These are phyloP conservation scores for Proterorhinus semilunaris DNA, from an alignment of 2,113 vertebrate genomes.

Conservation along the genomic window DNA sequence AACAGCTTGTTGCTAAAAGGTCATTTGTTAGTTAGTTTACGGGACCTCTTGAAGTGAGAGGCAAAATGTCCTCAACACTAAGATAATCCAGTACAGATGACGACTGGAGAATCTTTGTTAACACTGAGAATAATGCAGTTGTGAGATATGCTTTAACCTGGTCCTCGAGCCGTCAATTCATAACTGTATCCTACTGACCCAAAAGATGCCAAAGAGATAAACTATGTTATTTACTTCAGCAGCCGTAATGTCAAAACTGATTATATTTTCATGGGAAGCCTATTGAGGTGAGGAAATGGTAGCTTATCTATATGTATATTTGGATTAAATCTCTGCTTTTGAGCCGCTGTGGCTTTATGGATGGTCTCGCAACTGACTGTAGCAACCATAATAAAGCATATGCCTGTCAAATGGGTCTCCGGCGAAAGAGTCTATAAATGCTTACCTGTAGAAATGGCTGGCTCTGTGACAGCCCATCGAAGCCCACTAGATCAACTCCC, in stretches of 20 bases:
- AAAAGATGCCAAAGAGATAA: not conserved
- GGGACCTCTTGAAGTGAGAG: too few relatives aligned
- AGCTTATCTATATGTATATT: not conserved
- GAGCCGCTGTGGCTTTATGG: not conserved
- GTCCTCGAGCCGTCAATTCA: too few relatives aligned
- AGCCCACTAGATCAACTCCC: constrained; percentile 37
- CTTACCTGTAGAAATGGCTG: constrained; percentile 35
- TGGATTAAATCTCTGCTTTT: not conserved
- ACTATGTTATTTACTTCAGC: not conserved
- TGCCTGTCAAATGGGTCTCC: constrained; percentile 37
- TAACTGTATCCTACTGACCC: too few relatives aligned
- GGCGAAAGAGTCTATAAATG: constrained; percentile 43
- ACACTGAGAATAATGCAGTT: too few relatives aligned
- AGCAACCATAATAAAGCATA: constrained; percentile 33
- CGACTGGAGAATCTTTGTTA: too few relatives aligned
- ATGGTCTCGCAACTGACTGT: constrained; percentile 14
- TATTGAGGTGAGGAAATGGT: not conserved
- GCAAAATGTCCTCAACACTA: too few relatives aligned
- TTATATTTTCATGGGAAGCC: not conserved
- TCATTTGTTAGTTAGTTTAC: too few relatives aligned
- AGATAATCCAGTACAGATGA: too few relatives aligned
- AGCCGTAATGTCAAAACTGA: not conserved
- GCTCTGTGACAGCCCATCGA: constrained; percentile 33
- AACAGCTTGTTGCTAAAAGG: too few relatives aligned
- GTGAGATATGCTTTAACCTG: too few relatives aligned